A percentile compares a stretch with the other conserved stretches of the same genome.
Conservation (phyloP, 2,888 invertebrate species). For the Tridacna crocea region DNA sequence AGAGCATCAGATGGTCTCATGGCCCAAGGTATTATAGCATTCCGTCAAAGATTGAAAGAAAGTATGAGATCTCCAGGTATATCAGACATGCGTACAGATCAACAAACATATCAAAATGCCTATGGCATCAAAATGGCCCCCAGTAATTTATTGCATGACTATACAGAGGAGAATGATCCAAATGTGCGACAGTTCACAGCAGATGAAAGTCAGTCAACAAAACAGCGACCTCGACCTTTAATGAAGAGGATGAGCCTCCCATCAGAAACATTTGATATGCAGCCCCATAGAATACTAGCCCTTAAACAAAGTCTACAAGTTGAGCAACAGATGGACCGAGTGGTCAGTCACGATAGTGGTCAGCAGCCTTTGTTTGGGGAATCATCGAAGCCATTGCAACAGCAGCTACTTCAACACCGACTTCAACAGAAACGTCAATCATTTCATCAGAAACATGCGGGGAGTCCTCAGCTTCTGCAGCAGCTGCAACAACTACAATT, state of each 20-base stretch:
- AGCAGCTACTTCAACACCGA: slow-evolving; percentile 92
- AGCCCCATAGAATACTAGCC: slow-evolving; percentile 83
- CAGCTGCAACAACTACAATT: slow-evolving; percentile 78
- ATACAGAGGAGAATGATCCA: slow-evolving; percentile 57
- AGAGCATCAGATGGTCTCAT: slow-evolving; percentile 96
- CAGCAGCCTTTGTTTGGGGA: slow-evolving; percentile 57
- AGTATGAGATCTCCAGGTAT: slow-evolving; percentile 93
- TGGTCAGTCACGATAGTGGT: slow-evolving; percentile 64
- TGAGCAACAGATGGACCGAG: slow-evolving; percentile 81
- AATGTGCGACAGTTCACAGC: slow-evolving; percentile 69
- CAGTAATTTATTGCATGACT: slow-evolving; percentile 62
- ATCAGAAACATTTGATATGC: slow-evolving; percentile 81
- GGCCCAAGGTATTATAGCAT: slow-evolving; percentile 88
- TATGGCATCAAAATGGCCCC: slow-evolving; percentile 60
- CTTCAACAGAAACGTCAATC: slow-evolving; percentile 93
- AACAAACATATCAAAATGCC: slow-evolving; percentile 73
- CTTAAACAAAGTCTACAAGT: slow-evolving; percentile 83
- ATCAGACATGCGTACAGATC: slow-evolving; percentile 88
- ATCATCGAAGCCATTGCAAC: slow-evolving; percentile 87
- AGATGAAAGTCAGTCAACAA: slow-evolving; percentile 68
- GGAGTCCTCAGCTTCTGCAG: slow-evolving; percentile 89
- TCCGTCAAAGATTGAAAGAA: slow-evolving; percentile 91
- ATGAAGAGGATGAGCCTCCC: slow-evolving; percentile 83
- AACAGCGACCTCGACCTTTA: slow-evolving; percentile 73
- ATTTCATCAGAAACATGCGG: slow-evolving; percentile 91